Conservation (phyloP, 1,140 invertebrate genomes). For the Leguminivora glycinivorella region DNA sequence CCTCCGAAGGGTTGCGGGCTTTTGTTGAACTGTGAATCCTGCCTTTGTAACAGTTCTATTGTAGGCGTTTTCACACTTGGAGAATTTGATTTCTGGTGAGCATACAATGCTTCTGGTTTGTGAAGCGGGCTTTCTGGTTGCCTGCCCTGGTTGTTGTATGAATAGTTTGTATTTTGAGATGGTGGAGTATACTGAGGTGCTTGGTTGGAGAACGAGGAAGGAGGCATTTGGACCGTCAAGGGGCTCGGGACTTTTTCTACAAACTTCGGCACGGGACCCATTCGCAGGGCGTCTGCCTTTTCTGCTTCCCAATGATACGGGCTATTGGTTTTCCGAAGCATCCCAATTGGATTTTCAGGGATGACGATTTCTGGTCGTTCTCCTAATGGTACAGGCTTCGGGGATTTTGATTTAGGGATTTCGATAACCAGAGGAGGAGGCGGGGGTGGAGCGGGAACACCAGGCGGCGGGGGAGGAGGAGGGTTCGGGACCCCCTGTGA, state of each 20-base stretch:
- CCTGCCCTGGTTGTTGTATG: slow-evolving; percentile 56
- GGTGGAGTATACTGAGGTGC: slow-evolving; percentile 64
- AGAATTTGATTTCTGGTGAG: slow-evolving; percentile 55
- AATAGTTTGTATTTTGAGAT: slow-evolving; percentile 53
- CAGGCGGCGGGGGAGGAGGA: slow-evolving; percentile 77
- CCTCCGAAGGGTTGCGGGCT: slow-evolving; percentile 71
- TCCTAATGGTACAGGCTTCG: slow-evolving; percentile 69
- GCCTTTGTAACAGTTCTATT: slow-evolving; percentile 68
- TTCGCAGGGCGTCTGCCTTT: slow-evolving; percentile 60
- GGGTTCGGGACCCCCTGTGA: slow-evolving; percentile 57
- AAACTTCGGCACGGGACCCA: slow-evolving; percentile 71
- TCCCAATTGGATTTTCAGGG: slow-evolving; percentile 83
- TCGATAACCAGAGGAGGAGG: slow-evolving; percentile 80
- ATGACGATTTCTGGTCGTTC: slow-evolving; percentile 84
- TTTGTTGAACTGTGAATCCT: slow-evolving; percentile 78
- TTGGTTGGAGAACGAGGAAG: slow-evolving; percentile 59
- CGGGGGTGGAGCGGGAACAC: slow-evolving; percentile 76
- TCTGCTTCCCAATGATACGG: slow-evolving; percentile 78
- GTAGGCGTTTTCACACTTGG: slow-evolving; percentile 61
- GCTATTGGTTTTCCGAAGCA: slow-evolving; percentile 77
- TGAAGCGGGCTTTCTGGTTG: slow-evolving; percentile 73
- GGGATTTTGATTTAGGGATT: slow-evolving; percentile 71
- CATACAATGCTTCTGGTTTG: slow-evolving; percentile 74
- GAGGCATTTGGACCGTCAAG: slow-evolving; percentile 70
- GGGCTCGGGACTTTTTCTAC: slow-evolving; percentile 71